Base-by-base conservation (phyloP, 2,888 invertebrate genomes). In the Chalcis sispes region DNA sequence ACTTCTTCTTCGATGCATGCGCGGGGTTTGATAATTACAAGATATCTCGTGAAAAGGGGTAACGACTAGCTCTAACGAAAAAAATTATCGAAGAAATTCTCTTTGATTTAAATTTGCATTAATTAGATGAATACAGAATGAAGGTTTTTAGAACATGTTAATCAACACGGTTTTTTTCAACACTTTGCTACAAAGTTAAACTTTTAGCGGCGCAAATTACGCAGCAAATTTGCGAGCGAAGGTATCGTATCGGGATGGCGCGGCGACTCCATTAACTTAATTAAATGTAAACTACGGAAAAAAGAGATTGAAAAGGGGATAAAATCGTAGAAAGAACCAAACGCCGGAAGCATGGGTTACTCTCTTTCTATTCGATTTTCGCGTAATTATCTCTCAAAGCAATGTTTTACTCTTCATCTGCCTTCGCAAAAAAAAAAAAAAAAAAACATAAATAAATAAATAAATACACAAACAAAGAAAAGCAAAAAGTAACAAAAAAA, bases 251-350 rank as follows among this genome's bases (percentile, higher is more conserved):
- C 46, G 23, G 7, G 36, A 42, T 20, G 42, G 23, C 20, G 27
- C 23, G 10, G 40, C 5, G 20, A 54, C 36, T 73, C 66, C 66
- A 73, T 66, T 73, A 67, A 61, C 54, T 73, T 67, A 67, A 73
- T 73, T 59, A 61, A 73, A 66, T 18, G 40, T n/a, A 15, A 52
- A 56, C 13, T 32, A 58, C n/a, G 15, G 13, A 66, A 62, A 48
- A 65, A 29, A n/a, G n/a, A n/a, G n/a, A n/a, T n/a, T n/a, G n/a
- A n/a, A n/a, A 32, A 32, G 32, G 5, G 8, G 8, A 8, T 32
- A 32, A 32, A 70, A 18, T 18, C 52, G 1, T 40, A 32, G 58
- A 58, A 58, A 59, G 48, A 36, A 5, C 40, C 20, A 50, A 15
- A 15, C n/a, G 32, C 32, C 5, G 32, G 32, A 8, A 32, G 8